A percentile compares a stretch with the other conserved stretches of the same genome.
Evolutionary conservation across 2,113 vertebrate genomes (phyloP).

Genomic region (Pomatorhinus ruficollis): DNA sequence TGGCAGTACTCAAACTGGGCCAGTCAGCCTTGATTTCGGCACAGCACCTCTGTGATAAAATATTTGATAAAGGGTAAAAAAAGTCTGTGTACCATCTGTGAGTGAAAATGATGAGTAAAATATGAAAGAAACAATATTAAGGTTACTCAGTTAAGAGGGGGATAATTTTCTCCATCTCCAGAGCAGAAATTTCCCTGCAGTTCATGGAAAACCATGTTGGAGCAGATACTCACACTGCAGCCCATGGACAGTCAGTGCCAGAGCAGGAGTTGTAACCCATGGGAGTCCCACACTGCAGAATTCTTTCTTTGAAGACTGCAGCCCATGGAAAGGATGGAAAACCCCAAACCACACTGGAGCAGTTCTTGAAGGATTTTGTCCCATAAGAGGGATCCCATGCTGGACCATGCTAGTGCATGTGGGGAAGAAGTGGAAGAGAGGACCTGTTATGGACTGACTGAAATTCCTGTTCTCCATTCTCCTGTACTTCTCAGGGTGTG

Average conservation of each 20-base stretch:
- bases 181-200: neutral
- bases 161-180: neutral
- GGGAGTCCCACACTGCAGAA: neutral
- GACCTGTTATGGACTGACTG: neutral
- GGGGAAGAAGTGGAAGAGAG: neutral
- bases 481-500: neutral
- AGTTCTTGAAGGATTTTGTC: neutral
- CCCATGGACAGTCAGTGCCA: neutral
- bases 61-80: neutral
- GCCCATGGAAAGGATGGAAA: too few species aligned
- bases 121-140: neutral
- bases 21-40: neutral
- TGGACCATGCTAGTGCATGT: neutral
- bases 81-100: neutral
- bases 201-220: neutral
- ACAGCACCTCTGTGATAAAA: neutral
- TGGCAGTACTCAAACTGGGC: neutral
- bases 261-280: neutral
- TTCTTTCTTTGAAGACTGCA: neutral
- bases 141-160: rapidly evolving
- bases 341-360: rapidly evolving
- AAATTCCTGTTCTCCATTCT: neutral
- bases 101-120: neutral
- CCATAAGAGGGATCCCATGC: rapidly evolving
- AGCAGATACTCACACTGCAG: neutral